Evolutionary conservation across 2,797 vertebrate genomes (phyloP), one percentile per base, ranked within the genome.

Genomic region (Sebastes cheni): DNA sequence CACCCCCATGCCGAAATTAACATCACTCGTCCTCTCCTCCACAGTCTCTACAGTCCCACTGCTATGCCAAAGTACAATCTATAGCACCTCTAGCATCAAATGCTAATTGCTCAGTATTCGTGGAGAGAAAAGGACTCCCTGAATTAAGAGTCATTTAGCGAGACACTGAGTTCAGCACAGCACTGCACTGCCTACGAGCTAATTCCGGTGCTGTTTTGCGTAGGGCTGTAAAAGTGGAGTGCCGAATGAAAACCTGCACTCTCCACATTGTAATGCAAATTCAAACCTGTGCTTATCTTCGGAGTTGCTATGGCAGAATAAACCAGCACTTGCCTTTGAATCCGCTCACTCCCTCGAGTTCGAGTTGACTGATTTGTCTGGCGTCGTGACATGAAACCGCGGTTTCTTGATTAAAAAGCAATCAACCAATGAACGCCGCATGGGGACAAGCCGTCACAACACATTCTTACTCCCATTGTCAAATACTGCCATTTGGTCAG

Each of bases 71-170:
- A 91, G 87, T 67, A 80, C 81, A 89, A 88, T 91, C 89, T 88
- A 82, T 84, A 82, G 78, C 90, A 92, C 91, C 86, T 85, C 89
- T 81, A 92, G 91, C 91, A 77, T 81, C 81, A 88, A 90, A 92
- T 90, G 86, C 87, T 95, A 94, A 93, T 93, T 92, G 91, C 88
- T 84, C 83, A 6, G 82, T 82, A 83, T 91, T 92, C 72, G 66
- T 72, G 70, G 68, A 68, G 83, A 91, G 88, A 92, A 93, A 91
- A 86, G 76, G 86, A 66, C 77, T 84, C 90, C 76, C 82, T 85
- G 83, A 94, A 95, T 95, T 92, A 94, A 94, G 85, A 94, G 87
- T 91, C 88, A 92, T 91, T 94, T 91, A 93, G 87, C 29, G 67
- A 82, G 85, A 88, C 86, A 90, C 86, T 67, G 85, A 87, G 85